These are phyloP conservation scores for Sciurus carolinensis DNA, from an alignment of 2,797 vertebrate species.

Conservation along the genomic window DNA sequence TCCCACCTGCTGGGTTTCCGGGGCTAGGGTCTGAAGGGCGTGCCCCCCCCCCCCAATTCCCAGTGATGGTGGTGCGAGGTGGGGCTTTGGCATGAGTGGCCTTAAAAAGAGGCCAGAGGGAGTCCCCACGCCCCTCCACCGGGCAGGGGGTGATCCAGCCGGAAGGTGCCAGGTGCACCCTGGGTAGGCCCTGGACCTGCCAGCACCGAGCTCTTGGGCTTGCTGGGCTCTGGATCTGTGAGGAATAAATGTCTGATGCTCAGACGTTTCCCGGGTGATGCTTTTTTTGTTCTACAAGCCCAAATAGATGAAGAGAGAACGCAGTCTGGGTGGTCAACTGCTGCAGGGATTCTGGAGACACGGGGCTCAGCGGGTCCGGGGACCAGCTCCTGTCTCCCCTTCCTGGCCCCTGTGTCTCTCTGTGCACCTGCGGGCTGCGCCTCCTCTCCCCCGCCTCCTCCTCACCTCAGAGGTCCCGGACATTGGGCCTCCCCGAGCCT, in stretches of 20 bases:
- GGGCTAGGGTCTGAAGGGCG: too few species aligned
- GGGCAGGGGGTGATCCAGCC: neutral
- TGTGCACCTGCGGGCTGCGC: neutral
- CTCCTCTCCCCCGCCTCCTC: neutral
- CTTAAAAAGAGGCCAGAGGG: neutral
- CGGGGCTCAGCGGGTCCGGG: neutral
- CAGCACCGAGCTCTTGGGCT: neutral
- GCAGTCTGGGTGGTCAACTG: neutral
- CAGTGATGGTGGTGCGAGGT: neutral
- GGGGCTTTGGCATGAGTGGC: too few species aligned
- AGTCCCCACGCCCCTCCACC: too few species aligned
- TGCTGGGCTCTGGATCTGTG: neutral
- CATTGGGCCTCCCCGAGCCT: neutral
- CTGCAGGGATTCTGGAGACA: neutral
- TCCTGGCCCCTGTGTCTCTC: neutral
- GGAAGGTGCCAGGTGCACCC: too few species aligned
- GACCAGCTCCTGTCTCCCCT: neutral
- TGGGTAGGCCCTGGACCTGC: neutral
- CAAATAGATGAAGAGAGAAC: neutral
- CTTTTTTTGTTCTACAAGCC: neutral
- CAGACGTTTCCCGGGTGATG: too few species aligned
- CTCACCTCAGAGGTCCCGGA: neutral
- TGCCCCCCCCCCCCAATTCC: neutral
- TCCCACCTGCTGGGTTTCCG: accelerated
- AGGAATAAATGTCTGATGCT: neutral